Percentiles rank a stretch among this genome's conserved stretches.
Evolutionary conservation across 2,888 invertebrate genomes (phyloP).

Genomic region (Coenonympha arcania): DNA sequence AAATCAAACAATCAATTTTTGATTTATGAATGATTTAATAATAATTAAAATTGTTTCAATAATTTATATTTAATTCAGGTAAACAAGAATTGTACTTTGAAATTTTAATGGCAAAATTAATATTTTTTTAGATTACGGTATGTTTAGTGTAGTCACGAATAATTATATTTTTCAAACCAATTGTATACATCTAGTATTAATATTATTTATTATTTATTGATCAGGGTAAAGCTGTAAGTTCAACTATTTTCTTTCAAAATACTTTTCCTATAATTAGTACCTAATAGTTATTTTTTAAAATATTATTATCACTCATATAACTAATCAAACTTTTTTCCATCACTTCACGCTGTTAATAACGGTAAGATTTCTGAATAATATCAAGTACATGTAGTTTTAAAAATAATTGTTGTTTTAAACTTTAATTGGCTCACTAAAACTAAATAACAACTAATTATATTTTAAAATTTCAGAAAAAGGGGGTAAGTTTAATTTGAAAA

Average conservation of each 20-base stretch:
- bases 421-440: too few species aligned
- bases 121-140: not conserved
- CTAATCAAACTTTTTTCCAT: not conserved
- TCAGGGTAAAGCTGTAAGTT: not conserved
- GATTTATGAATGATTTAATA: too few species aligned
- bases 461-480: not conserved
- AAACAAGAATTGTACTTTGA: not conserved
- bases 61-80: too few species aligned
- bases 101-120: not conserved
- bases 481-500: not conserved
- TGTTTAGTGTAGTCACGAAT: not conserved
- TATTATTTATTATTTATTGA: not conserved
- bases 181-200: not conserved
- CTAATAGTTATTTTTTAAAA: too few species aligned
- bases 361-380: not conserved
- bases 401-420: too few species aligned
- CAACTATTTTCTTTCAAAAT: too few species aligned
- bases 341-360: not conserved
- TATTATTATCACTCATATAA: too few species aligned
- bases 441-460: too few species aligned
- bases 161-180: not conserved
- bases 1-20: too few species aligned
- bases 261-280: too few species aligned
- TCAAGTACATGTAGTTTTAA: not conserved
- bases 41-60: too few species aligned